These are phyloP conservation scores for Coleophora deauratella DNA, from an alignment of 2,888 invertebrate species.

Conservation along the genomic window DNA sequence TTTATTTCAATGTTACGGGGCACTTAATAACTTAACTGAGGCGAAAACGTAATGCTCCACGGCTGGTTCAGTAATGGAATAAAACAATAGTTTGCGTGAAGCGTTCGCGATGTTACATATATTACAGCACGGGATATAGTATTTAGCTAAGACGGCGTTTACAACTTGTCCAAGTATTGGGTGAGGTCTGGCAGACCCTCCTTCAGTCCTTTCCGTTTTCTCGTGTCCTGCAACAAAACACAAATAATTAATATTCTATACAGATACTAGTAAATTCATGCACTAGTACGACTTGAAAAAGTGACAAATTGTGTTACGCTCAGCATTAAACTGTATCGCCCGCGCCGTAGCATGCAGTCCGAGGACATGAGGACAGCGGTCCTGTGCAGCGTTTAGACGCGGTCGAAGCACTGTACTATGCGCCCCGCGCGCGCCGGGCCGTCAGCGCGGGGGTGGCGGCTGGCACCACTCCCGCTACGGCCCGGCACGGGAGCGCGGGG, in stretches of 20 bases:
- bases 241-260: conserved; percentile 3
- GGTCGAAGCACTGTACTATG: conserved; percentile 61
- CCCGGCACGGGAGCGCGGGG: conserved; percentile 42
- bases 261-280: too few relatives aligned
- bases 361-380: conserved; percentile 88
- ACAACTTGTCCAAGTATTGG: conserved; percentile 99
- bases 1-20: conserved; percentile 22
- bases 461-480: conserved; percentile 46
- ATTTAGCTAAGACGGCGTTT: conserved; percentile 73
- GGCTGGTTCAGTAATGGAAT: conserved; percentile 30
- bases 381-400: conserved; percentile 80
- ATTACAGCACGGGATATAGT: conserved; percentile 57
- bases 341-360: conserved; percentile 77
- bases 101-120: conserved; percentile 61
- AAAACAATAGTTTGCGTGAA: conserved; percentile 46
- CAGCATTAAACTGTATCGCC: conserved; percentile 47
- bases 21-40: conserved; percentile 38
- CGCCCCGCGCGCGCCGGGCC: conserved; percentile 76
- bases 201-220: conserved; percentile 99
- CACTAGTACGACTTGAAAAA: too few relatives aligned
- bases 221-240: conserved; percentile 81
- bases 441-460: conserved; percentile 33
- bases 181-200: conserved; percentile 96
- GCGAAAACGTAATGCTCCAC: conserved; percentile 30
- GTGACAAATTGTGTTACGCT: too few relatives aligned